Evolutionary conservation across 2,113 vertebrate genomes (phyloP), one percentile per base, ranked within the genome.

Genomic region (Condylura cristata): DNA sequence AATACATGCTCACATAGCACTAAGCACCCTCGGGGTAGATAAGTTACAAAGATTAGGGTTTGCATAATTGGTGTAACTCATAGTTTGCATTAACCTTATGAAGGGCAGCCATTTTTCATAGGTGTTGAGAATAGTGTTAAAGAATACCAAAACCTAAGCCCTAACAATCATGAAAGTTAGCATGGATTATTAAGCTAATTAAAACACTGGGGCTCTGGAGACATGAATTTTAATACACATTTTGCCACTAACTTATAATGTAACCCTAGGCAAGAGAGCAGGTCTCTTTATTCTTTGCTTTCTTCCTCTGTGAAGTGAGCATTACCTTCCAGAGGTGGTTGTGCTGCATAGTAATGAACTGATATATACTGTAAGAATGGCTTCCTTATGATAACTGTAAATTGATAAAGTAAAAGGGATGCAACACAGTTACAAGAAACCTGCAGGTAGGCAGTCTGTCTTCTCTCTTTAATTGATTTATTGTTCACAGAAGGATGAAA

Each of bases 111-210:
- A 96, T 96, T 95, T 96, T 97, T 97, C 86, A 96, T 61, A 96
- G 83, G 71, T 96, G 71, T 95, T 94, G 93, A 94, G 89, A 95
- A 94, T 89, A 95, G 89, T 93, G 83, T 93, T 96, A 91, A 94
- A 89, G 86, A 94, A 96, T 91, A 91, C 83, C 91, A 91, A 96
- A 96, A 95, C 93, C 95, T 96, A 96, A 97, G 86, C 86, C 94
- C 94, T 95, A 81, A 94, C 68, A 95, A 96, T 97, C 95, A 96
- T 96, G 91, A 96, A 96, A 96, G 94, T 90, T 96, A 97, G 89
- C 93, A 90, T 53, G 83, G 95, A 95, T 96, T 97, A 96, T 97
- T 96, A 97, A 97, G 91, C 96, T 97, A 97, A 97, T 97, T 97
- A 97, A 97, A 97, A 97, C 85, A 95, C 92, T 83, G 63, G 78